These are phyloP conservation scores for Lasioglossum figueresi DNA, from an alignment of 2,888 invertebrate genomes.

Conservation along the genomic window DNA sequence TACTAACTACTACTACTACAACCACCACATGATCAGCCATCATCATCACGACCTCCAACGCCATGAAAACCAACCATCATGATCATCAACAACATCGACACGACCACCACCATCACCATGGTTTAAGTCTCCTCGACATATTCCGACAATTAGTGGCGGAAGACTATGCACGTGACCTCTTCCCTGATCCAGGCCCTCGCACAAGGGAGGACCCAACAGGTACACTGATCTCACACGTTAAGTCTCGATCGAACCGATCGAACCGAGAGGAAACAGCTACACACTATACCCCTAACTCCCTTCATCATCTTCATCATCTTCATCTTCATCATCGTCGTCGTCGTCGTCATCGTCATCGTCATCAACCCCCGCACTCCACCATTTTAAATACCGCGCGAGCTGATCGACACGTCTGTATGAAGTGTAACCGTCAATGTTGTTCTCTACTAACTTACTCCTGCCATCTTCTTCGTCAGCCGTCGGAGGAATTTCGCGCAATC, in stretches of 20 bases:
- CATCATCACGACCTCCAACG: constrained; percentile 46
- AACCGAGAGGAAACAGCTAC: constrained; percentile 25
- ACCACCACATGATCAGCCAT: constrained; percentile 48
- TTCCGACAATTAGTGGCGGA: constrained; percentile 57
- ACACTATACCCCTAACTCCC: not conserved
- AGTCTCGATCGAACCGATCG: constrained; percentile 44
- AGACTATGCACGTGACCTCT: constrained; percentile 62
- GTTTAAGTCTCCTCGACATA: constrained; percentile 71
- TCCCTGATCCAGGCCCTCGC: constrained; percentile 73
- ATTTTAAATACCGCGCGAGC: constrained; percentile 16
- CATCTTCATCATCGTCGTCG: not conserved
- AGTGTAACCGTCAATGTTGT: constrained; percentile 29
- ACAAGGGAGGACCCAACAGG: constrained; percentile 79
- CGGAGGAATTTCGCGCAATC: constrained; percentile 48
- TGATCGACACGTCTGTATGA: constrained; percentile 26
- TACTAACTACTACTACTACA: not conserved
- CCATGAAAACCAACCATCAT: constrained; percentile 26
- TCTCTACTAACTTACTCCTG: constrained; percentile 18
- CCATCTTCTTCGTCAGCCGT: constrained; percentile 33
- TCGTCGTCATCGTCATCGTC: not conserved
- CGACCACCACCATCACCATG: constrained; percentile 55
- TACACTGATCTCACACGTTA: constrained; percentile 74
- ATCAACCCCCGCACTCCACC: not conserved
- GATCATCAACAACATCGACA: constrained; percentile 59
- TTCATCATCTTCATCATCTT: not conserved